Evolutionary conservation across 2,888 invertebrate species (phyloP).

Genomic region (Geophilus truncorum): DNA sequence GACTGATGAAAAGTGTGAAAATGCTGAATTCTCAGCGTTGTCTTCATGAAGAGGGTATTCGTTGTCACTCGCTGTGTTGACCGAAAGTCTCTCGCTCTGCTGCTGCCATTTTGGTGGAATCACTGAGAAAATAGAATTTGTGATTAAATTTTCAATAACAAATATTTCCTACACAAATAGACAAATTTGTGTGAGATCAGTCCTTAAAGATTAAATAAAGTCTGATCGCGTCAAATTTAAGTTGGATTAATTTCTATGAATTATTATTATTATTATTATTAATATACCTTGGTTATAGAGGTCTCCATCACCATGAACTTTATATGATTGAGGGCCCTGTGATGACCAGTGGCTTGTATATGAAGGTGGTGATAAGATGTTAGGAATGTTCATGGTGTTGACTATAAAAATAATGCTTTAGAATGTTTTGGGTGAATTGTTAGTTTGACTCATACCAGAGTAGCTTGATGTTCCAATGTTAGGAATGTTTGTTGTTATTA

Average conservation of each 20-base stretch:
- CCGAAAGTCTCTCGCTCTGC: slow-evolving; percentile 39
- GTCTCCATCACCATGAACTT: slow-evolving; percentile 23
- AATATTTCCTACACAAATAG: no score
- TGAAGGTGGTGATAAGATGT: neutral
- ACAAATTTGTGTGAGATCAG: no score
- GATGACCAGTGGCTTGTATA: slow-evolving; percentile 37
- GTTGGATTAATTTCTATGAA: no score
- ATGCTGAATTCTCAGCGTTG: slow-evolving; percentile 17
- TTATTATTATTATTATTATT: no score
- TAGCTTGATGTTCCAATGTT: neutral
- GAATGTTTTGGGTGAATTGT: neutral
- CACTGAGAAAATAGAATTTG: neutral
- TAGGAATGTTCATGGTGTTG: slow-evolving; percentile 13
- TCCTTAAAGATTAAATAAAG: no score
- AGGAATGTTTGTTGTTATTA: neutral
- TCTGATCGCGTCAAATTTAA: no score
- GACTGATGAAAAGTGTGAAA: slow-evolving; percentile 35
- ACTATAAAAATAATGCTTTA: neutral
- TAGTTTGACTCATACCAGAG: neutral
- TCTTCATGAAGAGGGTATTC: slow-evolving; percentile 37
- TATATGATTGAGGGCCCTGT: slow-evolving; percentile 35
- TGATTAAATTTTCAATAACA: neutral
- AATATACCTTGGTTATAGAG: neutral
- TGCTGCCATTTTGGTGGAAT: slow-evolving; percentile 20
- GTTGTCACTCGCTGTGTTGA: slow-evolving; percentile 41